These are phyloP conservation scores for Drosophila hydei DNA, from an alignment of 1,140 invertebrate species.

Conservation along the genomic window DNA sequence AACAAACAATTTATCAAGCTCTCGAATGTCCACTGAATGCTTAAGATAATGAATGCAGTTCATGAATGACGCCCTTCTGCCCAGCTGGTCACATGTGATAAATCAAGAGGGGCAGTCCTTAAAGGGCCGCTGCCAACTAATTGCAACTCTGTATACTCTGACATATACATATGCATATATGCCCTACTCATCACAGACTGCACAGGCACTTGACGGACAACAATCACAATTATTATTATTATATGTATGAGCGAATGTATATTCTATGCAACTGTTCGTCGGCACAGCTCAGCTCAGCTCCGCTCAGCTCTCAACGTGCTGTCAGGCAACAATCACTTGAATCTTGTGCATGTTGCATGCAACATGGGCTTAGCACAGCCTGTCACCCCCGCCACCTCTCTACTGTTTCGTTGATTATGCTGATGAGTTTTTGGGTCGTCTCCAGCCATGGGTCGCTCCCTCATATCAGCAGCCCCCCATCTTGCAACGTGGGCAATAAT, in stretches of 20 bases:
- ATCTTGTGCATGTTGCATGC: slow-evolving; percentile 58
- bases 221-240: slow-evolving; percentile 11
- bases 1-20: slow-evolving; percentile 47
- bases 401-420: slow-evolving; percentile 47
- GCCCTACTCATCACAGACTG: slow-evolving; percentile 1
- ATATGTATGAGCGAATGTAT: background rate
- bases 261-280: slow-evolving; percentile 22
- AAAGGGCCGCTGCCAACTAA: slow-evolving; percentile 6
- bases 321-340: slow-evolving; percentile 57
- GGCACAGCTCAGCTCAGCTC: background rate
- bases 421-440: slow-evolving; percentile 60
- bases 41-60: slow-evolving; percentile 48
- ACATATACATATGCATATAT: background rate
- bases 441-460: slow-evolving; percentile 14
- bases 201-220: slow-evolving; percentile 14
- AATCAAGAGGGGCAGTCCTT: slow-evolving; percentile 6
- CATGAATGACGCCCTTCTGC: slow-evolving; percentile 25
- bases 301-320: slow-evolving; percentile 34
- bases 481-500: slow-evolving; percentile 55
- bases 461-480: slow-evolving; percentile 48
- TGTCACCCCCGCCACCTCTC: background rate
- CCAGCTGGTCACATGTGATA: slow-evolving; percentile 17
- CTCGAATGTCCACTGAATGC: slow-evolving; percentile 29
- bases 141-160: background rate
- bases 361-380: slow-evolving; percentile 27